Base-by-base conservation (phyloP, 2,888 invertebrate genomes). In the Amorpha juglandis region DNA sequence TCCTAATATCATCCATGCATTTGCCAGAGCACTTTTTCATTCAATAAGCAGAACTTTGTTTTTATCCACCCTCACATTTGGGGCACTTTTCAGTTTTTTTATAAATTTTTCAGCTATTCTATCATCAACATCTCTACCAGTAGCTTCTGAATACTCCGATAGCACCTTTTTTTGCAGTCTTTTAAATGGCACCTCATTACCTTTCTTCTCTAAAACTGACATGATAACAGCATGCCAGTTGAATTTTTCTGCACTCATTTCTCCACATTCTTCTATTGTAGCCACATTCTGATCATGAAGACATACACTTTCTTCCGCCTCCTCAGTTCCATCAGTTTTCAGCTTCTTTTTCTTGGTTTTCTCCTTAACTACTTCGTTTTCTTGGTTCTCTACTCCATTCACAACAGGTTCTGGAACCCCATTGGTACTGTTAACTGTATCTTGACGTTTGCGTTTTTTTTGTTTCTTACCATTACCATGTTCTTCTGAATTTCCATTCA, bases 91-190 rank as follows among this genome's bases (percentile, higher is more conserved):
- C 19, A 97, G 78, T 79, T 95, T 96, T 77, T 96, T 97, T 48
- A 95, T 94, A 79, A 97, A 96, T 80, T 96, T 96, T 72, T 95
- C 95, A 63, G 94, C 89, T 75, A 96, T 94, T 79, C 96, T 95
- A 71, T 95, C 95, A 68, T 94, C 90, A 6, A 94, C 87, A 63
- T 94, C 94, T 55, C 86, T 78, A 0, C 93, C 89, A 21, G 94
- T 94, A 35, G 89, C 87, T 75, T 92, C 91, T 47, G 90, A 81
- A 70, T 96, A 97, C 74, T 95, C 95, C 62, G 94, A 94, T 1
- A 96, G 80, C 8, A 97, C 95, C 88, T 97, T 97, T 81, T 96
- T 97, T 75, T 95, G 95, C 19, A 98, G 87, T 76, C 96, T 96
- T 78, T 96, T 96, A 66, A 96, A 82, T 0, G 95, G 94, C 53